Evolutionary conservation across 1,140 invertebrate species (phyloP).

Genomic region (Heliconius congener): DNA sequence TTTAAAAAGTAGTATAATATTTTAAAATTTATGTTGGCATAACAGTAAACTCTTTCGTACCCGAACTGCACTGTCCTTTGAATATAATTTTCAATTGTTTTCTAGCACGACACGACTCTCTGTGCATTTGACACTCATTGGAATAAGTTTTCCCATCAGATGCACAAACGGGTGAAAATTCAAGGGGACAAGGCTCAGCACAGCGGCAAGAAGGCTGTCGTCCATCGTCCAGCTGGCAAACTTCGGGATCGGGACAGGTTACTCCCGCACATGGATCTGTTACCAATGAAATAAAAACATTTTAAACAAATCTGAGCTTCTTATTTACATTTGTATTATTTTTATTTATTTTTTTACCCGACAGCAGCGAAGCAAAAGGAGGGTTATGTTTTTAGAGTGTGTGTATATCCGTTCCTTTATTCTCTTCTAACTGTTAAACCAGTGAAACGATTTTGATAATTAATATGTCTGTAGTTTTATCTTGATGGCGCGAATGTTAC

Average conservation of each 20-base stretch:
- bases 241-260: constrained; percentile 89
- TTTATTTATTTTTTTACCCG: too few relatives aligned
- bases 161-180: constrained; percentile 92
- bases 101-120: constrained; percentile 88
- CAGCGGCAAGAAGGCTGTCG: constrained; percentile 90
- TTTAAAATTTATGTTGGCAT: too few relatives aligned
- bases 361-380: too few relatives aligned
- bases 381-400: too few relatives aligned
- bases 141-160: constrained; percentile 93
- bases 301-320: neutral
- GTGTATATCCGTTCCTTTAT: too few relatives aligned
- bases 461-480: too few relatives aligned
- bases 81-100: constrained; percentile 89
- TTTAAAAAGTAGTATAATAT: too few relatives aligned
- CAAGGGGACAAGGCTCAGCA: constrained; percentile 88
- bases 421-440: too few relatives aligned
- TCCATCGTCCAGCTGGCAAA: constrained; percentile 91
- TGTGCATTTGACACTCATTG: constrained; percentile 90
- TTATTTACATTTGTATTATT: neutral
- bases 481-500: too few relatives aligned
- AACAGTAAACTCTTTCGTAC: constrained; percentile 70
- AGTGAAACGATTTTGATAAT: too few relatives aligned
- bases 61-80: constrained; percentile 89
- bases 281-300: constrained; percentile 39
- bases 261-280: constrained; percentile 92